These are phyloP conservation scores for Frankliniella fusca DNA, from an alignment of 2,888 invertebrate species.

Conservation along the genomic window DNA sequence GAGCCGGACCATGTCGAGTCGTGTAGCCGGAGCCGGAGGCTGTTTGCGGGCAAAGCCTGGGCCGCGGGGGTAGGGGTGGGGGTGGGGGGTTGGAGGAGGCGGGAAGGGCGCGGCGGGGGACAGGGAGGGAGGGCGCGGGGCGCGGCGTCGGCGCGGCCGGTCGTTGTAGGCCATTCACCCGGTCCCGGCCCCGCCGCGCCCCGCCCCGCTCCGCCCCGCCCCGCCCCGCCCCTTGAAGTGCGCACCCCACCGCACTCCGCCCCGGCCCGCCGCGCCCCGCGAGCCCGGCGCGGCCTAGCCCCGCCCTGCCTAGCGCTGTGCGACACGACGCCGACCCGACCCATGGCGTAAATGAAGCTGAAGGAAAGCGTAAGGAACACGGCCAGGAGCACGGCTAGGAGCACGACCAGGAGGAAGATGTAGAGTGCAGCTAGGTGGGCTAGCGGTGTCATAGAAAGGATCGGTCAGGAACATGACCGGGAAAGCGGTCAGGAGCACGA, in stretches of 20 bases:
- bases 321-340: not conserved
- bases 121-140: not conserved
- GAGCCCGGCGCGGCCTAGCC: not conserved
- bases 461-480: too few species aligned
- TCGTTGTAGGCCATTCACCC: conserved; percentile 24
- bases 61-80: not conserved
- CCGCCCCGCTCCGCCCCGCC: not conserved
- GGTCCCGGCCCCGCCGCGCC: not conserved
- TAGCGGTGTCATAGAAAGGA: too few species aligned
- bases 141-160: conserved; percentile 14
- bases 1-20: conserved; percentile 3
- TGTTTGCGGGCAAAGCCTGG: conserved; percentile 21
- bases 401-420: too few species aligned
- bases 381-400: not conserved
- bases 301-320: conserved; percentile 2
- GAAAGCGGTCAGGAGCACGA: too few species aligned
- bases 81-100: not conserved
- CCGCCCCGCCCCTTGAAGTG: not conserved
- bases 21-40: conserved; percentile 11
- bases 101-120: not conserved
- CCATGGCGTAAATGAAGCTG: not conserved
- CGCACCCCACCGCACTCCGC: not conserved
- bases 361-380: not conserved
- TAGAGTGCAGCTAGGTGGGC: too few species aligned
- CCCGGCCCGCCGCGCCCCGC: not conserved